Evolutionary conservation across 2,797 vertebrate species (phyloP).

Genomic region (Hoplostethus mediterraneus): DNA sequence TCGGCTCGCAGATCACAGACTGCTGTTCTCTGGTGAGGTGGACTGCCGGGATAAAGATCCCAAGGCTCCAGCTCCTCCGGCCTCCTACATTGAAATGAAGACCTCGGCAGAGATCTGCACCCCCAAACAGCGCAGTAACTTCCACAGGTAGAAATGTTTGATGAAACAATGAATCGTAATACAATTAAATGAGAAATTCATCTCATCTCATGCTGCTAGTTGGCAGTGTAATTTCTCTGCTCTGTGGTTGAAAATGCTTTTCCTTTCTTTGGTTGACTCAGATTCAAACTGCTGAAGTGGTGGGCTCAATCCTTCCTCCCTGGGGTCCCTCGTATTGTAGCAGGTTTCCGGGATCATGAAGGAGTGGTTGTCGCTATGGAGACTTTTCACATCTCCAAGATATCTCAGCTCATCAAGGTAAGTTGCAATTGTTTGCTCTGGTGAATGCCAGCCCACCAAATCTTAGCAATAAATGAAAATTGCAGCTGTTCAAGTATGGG

Average conservation of each 20-base stretch:
- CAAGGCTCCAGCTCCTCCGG: conserved; percentile 79
- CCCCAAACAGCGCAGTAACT: conserved; percentile 89
- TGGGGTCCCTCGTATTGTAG: conserved; percentile 89
- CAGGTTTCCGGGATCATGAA: conserved; percentile 90
- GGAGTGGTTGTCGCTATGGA: conserved; percentile 87
- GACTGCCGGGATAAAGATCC: conserved; percentile 88
- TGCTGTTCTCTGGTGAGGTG: conserved; percentile 93
- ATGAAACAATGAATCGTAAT: not conserved
- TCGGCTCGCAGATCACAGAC: conserved; percentile 86
- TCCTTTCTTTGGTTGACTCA: conserved; percentile 39
- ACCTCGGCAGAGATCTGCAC: conserved; percentile 91
- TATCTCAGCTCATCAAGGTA: conserved; percentile 92
- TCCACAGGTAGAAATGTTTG: conserved; percentile 85
- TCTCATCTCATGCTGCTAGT: not conserved
- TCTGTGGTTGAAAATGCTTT: not conserved
- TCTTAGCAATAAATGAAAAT: not conserved
- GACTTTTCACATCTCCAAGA: conserved; percentile 89
- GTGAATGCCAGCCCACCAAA: not conserved
- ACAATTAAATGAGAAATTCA: not conserved
- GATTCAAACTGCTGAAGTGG: conserved; percentile 89
- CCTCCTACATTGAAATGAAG: conserved; percentile 93
- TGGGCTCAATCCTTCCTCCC: conserved; percentile 90
- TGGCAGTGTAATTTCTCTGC: not conserved
- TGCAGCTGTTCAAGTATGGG: too few relatives aligned
- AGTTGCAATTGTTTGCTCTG: not conserved